A percentile compares a stretch with the other conserved stretches of the same genome.
Conservation (phyloP, 2,113 vertebrate species). For the Echinops telfairi region DNA sequence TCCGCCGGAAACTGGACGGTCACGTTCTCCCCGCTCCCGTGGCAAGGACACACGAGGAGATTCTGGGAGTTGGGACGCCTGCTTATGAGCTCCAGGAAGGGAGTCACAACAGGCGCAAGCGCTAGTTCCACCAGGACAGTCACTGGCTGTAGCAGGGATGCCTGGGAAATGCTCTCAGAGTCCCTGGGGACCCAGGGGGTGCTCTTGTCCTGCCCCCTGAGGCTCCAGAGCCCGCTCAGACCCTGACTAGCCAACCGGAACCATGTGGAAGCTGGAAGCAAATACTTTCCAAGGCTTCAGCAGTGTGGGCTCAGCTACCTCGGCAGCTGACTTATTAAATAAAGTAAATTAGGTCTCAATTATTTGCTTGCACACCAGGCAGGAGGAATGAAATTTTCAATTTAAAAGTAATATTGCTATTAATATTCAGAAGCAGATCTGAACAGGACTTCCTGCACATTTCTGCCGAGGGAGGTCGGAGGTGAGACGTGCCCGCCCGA, state of each 20-base stretch:
- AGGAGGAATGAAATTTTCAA: slow-evolving; percentile 74
- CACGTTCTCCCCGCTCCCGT: not conserved
- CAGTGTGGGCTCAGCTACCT: slow-evolving; percentile 52
- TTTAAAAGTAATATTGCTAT: slow-evolving; percentile 74
- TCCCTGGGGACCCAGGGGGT: not conserved
- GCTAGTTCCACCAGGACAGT: accelerated
- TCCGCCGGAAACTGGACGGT: not conserved
- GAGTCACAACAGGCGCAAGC: not conserved
- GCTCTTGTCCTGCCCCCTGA: not conserved
- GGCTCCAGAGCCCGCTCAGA: not conserved
- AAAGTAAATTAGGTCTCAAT: slow-evolving; percentile 82
- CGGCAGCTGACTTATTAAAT: slow-evolving; percentile 77
- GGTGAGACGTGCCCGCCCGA: not conserved
- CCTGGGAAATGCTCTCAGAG: accelerated
- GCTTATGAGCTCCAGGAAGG: not conserved
- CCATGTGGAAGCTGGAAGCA: slow-evolving; percentile 46
- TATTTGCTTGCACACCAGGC: slow-evolving; percentile 74
- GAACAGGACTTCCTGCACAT: slow-evolving; percentile 38
- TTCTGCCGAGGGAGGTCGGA: slow-evolving; percentile 18
- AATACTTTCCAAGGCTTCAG: slow-evolving; percentile 42
- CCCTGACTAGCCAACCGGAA: not conserved
- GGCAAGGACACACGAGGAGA: not conserved
- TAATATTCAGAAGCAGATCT: slow-evolving; percentile 62
- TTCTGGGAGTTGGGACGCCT: not conserved
- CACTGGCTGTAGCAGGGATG: not conserved